Base-by-base conservation (phyloP, 2,888 invertebrate species). In the Meliscaeva auricollis region DNA sequence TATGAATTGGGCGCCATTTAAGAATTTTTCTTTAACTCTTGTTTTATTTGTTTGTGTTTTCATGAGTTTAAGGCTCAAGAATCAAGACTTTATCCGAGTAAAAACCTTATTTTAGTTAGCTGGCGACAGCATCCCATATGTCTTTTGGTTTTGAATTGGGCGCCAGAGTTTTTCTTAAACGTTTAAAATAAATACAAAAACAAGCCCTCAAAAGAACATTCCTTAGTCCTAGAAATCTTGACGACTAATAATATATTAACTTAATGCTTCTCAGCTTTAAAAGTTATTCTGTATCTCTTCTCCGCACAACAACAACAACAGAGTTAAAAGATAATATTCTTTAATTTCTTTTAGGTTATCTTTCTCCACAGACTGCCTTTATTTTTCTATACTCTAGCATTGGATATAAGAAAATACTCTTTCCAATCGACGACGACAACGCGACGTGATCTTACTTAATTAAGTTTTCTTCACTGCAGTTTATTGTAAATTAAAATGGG, bases 401-500 rank as follows among this genome's bases (percentile, higher is more conserved):
- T 22, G 8, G 22, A 48, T 15, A n/a, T n/a, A n/a, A 46, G 17
- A 48, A 32, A 66, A 54, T 15, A 41, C 46, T 68, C 48, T 66
- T 17, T 44, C 26, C 41, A 44, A 56, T 81, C 52, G 26, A 44
- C 35, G 35, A 8, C 2, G 38, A 13, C 38, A 13, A 46, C 7
- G 46, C 17, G 46, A 6, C 20, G 20, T 75, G 76, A 66, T 76
- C 46, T 20, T 78, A 56, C 44, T 50, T 70, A 78, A 79, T 70
- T 70, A 78, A 74, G 58, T 74, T 70, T 64, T 20, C 56, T 50
- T 58, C 26, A 66, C 32, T n/a, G 35, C n/a, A 50, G 38, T 38
- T 38, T 38, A 50, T 64, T 74, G 56, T 66, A 52, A 79, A 83
- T 83, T 78, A 79, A 56, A 79, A 30, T 9, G 11, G 38, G 68